Evolutionary conservation across 2,888 invertebrate genomes (phyloP).

Genomic region (Seira musarum): DNA sequence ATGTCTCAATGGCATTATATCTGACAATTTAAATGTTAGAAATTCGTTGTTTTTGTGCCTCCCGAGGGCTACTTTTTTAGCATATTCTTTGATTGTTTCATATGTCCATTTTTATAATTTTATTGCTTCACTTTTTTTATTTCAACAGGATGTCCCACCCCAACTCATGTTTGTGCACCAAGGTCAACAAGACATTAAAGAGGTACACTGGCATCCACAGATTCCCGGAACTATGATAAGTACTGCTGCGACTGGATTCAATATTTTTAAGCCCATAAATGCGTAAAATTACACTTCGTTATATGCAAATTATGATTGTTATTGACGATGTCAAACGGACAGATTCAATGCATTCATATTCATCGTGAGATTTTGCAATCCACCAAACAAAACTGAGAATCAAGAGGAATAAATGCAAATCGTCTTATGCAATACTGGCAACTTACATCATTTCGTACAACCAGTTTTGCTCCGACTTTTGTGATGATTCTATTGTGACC

Average conservation of each 20-base stretch:
- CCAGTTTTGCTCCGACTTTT: background rate
- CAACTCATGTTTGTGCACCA: conserved; percentile 98
- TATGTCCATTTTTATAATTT: background rate
- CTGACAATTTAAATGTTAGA: background rate
- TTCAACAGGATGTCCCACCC: conserved; percentile 84
- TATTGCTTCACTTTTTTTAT: conserved; percentile 20
- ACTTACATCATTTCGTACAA: background rate
- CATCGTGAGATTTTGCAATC: too few species aligned
- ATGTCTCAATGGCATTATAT: conserved; percentile 40
- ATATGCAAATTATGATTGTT: background rate
- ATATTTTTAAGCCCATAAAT: conserved; percentile 98
- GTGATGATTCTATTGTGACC: too few species aligned
- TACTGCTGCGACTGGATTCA: conserved; percentile 96
- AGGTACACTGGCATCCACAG: conserved; percentile 98
- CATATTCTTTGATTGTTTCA: background rate
- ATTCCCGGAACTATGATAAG: conserved; percentile 93
- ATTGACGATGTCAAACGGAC: too few species aligned
- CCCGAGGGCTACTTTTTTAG: background rate
- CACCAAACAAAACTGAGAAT: background rate
- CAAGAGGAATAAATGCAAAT: background rate
- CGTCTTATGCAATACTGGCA: too few species aligned
- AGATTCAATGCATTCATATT: too few species aligned
- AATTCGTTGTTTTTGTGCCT: background rate
- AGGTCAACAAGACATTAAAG: conserved; percentile 98
- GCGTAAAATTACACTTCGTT: conserved; percentile 81